phyloP scores from a whole-genome alignment of 1,140 invertebrate genomes.

The Saccostrea echinata region DNA sequence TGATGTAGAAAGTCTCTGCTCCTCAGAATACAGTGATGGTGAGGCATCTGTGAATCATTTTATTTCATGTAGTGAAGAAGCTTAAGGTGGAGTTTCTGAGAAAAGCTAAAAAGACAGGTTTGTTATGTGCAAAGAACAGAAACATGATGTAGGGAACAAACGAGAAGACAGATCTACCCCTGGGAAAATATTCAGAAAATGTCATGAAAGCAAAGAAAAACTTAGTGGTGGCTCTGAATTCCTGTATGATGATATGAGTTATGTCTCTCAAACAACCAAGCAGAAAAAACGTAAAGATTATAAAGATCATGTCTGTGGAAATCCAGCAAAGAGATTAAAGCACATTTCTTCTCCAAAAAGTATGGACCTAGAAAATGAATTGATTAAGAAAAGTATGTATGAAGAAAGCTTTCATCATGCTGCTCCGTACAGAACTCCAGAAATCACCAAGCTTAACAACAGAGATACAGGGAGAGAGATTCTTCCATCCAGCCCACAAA shows the following conservation, averaged over 20 bases:
- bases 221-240: neutral
- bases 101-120: too few species aligned
- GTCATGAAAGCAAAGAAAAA: neutral
- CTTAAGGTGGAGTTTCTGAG: neutral
- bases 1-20: neutral
- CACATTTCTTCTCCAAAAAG: neutral
- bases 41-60: neutral
- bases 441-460: neutral
- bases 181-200: neutral
- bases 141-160: neutral
- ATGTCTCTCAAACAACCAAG: neutral
- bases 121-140: neutral
- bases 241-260: neutral
- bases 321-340: neutral
- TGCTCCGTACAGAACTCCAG: slow-evolving; percentile 1
- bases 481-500: neutral
- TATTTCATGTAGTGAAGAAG: neutral
- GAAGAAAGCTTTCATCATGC: neutral
- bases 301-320: neutral
- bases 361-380: neutral
- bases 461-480: neutral
- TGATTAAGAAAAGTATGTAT: neutral
- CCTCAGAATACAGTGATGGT: neutral
- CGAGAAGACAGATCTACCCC: neutral
- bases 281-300: neutral